A percentile compares a stretch with the other conserved stretches of the same genome.
Evolutionary conservation across 2,797 vertebrate species (phyloP).

Genomic region (Crossoptilon crossoptilon): DNA sequence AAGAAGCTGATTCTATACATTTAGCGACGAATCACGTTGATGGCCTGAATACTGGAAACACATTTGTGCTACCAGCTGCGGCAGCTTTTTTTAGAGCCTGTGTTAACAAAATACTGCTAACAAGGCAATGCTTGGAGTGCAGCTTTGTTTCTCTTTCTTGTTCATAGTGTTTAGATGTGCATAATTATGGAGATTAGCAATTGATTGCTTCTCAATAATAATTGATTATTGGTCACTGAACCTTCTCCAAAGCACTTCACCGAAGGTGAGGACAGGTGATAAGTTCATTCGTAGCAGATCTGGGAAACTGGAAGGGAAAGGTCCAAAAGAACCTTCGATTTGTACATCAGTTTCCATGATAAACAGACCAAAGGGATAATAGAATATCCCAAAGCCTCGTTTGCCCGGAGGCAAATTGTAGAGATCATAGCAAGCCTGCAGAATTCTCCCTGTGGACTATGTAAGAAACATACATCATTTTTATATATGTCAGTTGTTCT

Average conservation of each 20-base stretch:
- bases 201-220: slow-evolving; percentile 91
- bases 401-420: slow-evolving; percentile 86
- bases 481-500: slow-evolving; percentile 86
- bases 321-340: slow-evolving; percentile 80
- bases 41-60: slow-evolving; percentile 91
- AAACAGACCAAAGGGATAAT: slow-evolving; percentile 87
- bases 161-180: slow-evolving; percentile 93
- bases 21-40: slow-evolving; percentile 93
- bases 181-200: slow-evolving; percentile 97
- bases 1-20: slow-evolving; percentile 99
- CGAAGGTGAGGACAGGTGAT: slow-evolving; percentile 83
- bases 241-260: slow-evolving; percentile 79
- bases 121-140: slow-evolving; percentile 87
- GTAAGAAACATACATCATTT: slow-evolving; percentile 87
- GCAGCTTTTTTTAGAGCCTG: slow-evolving; percentile 92
- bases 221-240: slow-evolving; percentile 90
- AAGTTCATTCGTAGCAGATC: slow-evolving; percentile 77
- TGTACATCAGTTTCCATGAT: slow-evolving; percentile 88
- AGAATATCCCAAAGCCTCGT: slow-evolving; percentile 84
- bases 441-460: slow-evolving; percentile 83
- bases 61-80: slow-evolving; percentile 96
- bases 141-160: slow-evolving; percentile 92
- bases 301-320: slow-evolving; percentile 70
- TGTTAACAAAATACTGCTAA: slow-evolving; percentile 91
- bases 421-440: slow-evolving; percentile 85